phyloP scores from a whole-genome alignment of 2,888 invertebrate genomes.

The Candidula unifasciata region DNA sequence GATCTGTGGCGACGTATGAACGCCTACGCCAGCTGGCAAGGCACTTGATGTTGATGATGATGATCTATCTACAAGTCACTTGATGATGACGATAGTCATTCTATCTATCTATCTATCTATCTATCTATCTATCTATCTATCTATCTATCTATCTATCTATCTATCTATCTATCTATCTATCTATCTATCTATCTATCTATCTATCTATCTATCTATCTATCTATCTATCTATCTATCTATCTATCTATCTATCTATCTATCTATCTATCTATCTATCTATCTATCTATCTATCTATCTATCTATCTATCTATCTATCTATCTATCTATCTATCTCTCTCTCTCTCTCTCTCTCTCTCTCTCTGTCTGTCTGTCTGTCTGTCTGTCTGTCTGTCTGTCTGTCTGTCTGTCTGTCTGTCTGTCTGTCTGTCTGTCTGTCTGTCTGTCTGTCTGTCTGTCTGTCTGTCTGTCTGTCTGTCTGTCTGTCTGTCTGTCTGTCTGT shows the following conservation, averaged over 20 bases:
- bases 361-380: neutral
- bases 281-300: slow-evolving; percentile 11
- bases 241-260: neutral
- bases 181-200: slow-evolving; percentile 6
- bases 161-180: slow-evolving; percentile 21
- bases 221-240: no score
- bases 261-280: neutral
- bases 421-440: neutral
- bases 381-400: neutral
- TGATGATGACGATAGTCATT: neutral
- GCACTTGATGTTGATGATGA: no score
- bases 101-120: neutral
- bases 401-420: neutral
- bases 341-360: neutral
- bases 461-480: slow-evolving; percentile 33
- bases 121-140: slow-evolving; percentile 21
- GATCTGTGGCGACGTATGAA: no score
- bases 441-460: neutral
- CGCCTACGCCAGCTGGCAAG: no score
- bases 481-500: slow-evolving; percentile 31
- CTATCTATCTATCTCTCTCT: slow-evolving; percentile 2
- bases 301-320: slow-evolving; percentile 10
- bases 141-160: slow-evolving; percentile 21
- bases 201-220: neutral
- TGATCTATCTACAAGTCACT: neutral